Evolutionary conservation across 2,113 vertebrate genomes (phyloP).

Genomic region (Lipophrys pholis): DNA sequence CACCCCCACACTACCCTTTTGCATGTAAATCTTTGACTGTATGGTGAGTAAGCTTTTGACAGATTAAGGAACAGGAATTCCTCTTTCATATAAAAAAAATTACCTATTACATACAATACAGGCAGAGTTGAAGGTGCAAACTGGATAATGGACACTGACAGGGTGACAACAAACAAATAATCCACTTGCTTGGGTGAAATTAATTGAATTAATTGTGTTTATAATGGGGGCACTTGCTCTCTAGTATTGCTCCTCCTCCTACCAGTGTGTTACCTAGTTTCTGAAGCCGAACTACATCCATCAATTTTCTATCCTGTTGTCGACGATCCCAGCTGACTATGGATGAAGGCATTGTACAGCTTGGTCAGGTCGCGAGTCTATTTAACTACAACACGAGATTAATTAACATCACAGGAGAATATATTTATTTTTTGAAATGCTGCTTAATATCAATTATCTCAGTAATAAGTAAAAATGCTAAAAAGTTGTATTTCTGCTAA

Average conservation of each 20-base stretch:
- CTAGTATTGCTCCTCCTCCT: neutral
- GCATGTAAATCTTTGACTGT: conserved; percentile 59
- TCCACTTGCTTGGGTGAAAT: conserved; percentile 4
- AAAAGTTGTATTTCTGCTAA: too few species aligned
- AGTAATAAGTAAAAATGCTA: too few species aligned
- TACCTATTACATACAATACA: too few species aligned
- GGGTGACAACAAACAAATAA: neutral
- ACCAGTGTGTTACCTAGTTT: neutral
- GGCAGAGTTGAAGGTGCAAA: too few species aligned
- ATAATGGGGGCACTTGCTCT: conserved; percentile 2
- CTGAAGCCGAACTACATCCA: too few species aligned
- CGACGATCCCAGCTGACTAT: too few species aligned
- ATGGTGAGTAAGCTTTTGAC: conserved; percentile 38
- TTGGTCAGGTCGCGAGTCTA: too few species aligned
- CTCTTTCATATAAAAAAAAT: neutral
- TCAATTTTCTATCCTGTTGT: too few species aligned
- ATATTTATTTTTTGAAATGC: neutral
- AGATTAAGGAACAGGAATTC: conserved; percentile 27
- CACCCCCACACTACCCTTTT: neutral
- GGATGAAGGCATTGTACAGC: too few species aligned
- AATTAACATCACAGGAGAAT: too few species aligned
- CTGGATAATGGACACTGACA: neutral
- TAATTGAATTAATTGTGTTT: neutral
- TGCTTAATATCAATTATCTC: neutral
- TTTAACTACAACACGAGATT: too few species aligned